Conservation (phyloP, 2,888 invertebrate genomes). For the Zaprionus obscuricornis region DNA sequence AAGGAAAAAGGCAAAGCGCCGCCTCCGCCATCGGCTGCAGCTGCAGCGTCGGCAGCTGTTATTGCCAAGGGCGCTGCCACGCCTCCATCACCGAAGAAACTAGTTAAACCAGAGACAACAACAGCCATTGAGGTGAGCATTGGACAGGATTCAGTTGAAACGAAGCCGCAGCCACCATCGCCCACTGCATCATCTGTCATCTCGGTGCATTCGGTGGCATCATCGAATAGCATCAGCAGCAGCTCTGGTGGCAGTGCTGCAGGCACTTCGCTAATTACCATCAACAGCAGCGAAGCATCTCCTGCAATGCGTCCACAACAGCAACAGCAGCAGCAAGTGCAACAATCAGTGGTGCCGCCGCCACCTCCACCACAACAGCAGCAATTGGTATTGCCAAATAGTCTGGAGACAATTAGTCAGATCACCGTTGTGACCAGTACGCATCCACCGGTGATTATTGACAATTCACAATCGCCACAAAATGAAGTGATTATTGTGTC, state of each 20-base stretch:
- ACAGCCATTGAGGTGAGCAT: conserved; percentile 67
- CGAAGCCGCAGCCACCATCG: conserved; percentile 72
- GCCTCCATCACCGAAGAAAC: conserved; percentile 39
- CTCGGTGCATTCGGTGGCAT: conserved; percentile 73
- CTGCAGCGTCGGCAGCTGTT: conserved; percentile 22
- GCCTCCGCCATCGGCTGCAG: conserved; percentile 84
- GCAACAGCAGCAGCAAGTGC: too few species aligned
- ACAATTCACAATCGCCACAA: conserved; percentile 83
- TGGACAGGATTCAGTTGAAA: conserved; percentile 59
- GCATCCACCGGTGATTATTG: conserved; percentile 91
- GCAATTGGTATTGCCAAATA: conserved; percentile 87
- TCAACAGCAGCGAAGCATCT: conserved; percentile 81
- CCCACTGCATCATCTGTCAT: conserved; percentile 77
- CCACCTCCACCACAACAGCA: conserved; percentile 68
- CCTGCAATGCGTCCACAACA: conserved; percentile 64
- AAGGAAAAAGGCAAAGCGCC: conserved; percentile 93
- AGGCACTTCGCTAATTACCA: conserved; percentile 81
- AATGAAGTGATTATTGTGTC: conserved; percentile 92
- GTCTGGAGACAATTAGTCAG: conserved; percentile 89
- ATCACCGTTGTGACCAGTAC: conserved; percentile 92
- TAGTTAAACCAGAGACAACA: conserved; percentile 37
- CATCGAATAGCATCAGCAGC: conserved; percentile 52
- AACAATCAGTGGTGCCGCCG: conserved; percentile 43
- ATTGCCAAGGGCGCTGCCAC: conserved; percentile 86
- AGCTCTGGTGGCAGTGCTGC: conserved; percentile 47